Percentiles rank a stretch among this genome's conserved stretches.
Evolutionary conservation across 2,888 invertebrate species (phyloP).

Genomic region (Iphiclides podalirius): DNA sequence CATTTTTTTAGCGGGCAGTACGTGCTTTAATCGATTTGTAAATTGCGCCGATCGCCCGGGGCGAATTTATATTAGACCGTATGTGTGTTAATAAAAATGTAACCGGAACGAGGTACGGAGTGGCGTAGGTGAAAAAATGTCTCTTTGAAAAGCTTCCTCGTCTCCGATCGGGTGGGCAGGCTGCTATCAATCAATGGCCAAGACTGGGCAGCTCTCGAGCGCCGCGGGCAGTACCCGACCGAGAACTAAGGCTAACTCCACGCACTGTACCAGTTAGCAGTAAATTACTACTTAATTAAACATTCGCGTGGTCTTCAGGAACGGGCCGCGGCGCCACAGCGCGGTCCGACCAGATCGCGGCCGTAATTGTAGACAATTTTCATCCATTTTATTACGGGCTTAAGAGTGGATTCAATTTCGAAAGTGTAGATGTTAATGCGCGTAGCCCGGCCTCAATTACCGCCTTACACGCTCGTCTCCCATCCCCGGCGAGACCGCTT

Average conservation of each 20-base stretch:
- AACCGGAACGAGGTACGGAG: conserved; percentile 14
- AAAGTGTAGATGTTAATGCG: conserved; percentile 34
- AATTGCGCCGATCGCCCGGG: conserved; percentile 8
- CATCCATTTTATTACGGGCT: conserved; percentile 42
- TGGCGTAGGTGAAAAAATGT: conserved; percentile 20
- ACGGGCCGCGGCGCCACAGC: conserved; percentile 36
- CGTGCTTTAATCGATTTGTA: conserved; percentile 11
- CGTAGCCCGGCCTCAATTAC: conserved; percentile 16
- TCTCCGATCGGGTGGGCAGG: conserved; percentile 24
- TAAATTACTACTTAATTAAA: conserved; percentile 60
- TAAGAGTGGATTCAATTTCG: conserved; percentile 35
- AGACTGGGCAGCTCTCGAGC: conserved; percentile 38
- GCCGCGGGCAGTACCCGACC: conserved; percentile 37
- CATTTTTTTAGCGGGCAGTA: neutral
- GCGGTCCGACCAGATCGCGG: conserved; percentile 28
- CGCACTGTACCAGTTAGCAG: conserved; percentile 49
- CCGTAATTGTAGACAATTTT: conserved; percentile 50
- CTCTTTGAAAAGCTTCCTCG: conserved; percentile 25
- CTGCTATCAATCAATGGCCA: conserved; percentile 43
- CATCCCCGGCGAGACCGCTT: conserved; percentile 2
- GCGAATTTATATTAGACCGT: conserved; percentile 11
- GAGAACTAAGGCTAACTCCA: conserved; percentile 37
- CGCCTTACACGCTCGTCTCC: conserved; percentile 8
- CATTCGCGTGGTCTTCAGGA: conserved; percentile 39
- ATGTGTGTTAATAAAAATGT: conserved; percentile 14